Evolutionary conservation across 1,140 invertebrate genomes (phyloP).

Genomic region (Eciton burchellii): DNA sequence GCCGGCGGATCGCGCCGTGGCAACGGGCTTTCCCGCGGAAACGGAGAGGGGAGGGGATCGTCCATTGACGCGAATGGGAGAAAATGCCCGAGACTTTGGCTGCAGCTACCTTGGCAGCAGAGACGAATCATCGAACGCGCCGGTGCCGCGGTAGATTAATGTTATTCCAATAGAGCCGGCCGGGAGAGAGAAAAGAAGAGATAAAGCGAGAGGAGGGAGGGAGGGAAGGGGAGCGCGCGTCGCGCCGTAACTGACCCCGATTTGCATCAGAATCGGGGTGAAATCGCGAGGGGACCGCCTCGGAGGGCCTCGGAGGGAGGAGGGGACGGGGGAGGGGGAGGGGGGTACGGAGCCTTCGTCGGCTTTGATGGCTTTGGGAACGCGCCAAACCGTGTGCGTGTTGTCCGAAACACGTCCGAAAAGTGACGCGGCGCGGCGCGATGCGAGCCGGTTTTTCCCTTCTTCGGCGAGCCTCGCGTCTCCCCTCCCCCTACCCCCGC

Average conservation of each 20-base stretch:
- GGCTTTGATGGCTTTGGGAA: conserved; percentile 72
- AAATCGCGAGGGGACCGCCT: conserved; percentile 70
- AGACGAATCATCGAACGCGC: conserved; percentile 75
- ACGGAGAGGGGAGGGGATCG: too few species aligned
- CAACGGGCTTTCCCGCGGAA: conserved; percentile 57
- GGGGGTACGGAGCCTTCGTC: not conserved
- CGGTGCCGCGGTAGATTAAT: conserved; percentile 80
- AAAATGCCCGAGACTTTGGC: conserved; percentile 52
- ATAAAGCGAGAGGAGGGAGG: not conserved
- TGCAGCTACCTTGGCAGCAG: conserved; percentile 37
- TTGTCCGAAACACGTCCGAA: conserved; percentile 73
- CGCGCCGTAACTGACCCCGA: conserved; percentile 78
- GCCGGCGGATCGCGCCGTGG: conserved; percentile 47
- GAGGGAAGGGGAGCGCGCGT: conserved; percentile 23
- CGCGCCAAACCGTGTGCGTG: conserved; percentile 75
- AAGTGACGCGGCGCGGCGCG: conserved; percentile 45
- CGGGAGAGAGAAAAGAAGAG: not conserved
- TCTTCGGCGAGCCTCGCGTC: not conserved
- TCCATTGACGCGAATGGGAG: conserved; percentile 60
- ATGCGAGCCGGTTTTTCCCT: conserved; percentile 69
- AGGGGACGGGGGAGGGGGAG: not conserved
- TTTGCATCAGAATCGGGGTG: conserved; percentile 78
- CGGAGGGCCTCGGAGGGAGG: conserved; percentile 29
- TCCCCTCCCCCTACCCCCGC: too few species aligned
- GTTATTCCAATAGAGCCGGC: conserved; percentile 77